phyloP scores from a whole-genome alignment of 2,113 vertebrate species.

The Gymnorhina tibicen region DNA sequence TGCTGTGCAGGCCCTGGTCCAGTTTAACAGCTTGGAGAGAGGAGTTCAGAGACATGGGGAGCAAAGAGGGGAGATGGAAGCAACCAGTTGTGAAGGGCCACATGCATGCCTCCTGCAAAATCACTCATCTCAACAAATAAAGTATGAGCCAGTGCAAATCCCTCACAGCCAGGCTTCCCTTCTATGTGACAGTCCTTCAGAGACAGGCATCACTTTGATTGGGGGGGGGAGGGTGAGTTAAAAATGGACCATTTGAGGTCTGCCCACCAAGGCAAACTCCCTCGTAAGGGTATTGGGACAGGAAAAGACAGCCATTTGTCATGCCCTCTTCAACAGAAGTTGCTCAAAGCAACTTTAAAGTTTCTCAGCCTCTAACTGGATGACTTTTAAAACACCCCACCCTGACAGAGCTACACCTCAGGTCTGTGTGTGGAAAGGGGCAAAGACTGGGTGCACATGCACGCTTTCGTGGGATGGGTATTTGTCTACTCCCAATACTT shows the following conservation, averaged over 20 bases:
- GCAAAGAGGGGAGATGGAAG: background rate
- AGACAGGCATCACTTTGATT: background rate
- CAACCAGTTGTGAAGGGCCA: background rate
- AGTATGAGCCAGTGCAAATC: background rate
- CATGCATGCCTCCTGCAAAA: background rate
- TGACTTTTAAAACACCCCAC: background rate
- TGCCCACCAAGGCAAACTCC: background rate
- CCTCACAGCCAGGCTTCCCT: background rate
- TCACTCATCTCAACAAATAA: background rate
- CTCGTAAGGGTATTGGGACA: background rate
- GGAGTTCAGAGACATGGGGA: background rate
- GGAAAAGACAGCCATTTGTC: background rate
- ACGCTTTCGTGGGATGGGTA: background rate
- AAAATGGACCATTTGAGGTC: background rate
- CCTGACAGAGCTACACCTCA: background rate
- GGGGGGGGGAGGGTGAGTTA: background rate
- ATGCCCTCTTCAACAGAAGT: background rate
- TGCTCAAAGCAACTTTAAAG: background rate
- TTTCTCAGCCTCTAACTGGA: background rate
- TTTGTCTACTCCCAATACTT: background rate
- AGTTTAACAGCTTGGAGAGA: background rate
- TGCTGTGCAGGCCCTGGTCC: background rate
- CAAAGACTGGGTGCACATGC: background rate
- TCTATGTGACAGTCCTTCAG: background rate
- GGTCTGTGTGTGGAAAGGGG: accelerated